phyloP scores from a whole-genome alignment of 2,797 vertebrate species.

The Acipenser transmontanus region DNA sequence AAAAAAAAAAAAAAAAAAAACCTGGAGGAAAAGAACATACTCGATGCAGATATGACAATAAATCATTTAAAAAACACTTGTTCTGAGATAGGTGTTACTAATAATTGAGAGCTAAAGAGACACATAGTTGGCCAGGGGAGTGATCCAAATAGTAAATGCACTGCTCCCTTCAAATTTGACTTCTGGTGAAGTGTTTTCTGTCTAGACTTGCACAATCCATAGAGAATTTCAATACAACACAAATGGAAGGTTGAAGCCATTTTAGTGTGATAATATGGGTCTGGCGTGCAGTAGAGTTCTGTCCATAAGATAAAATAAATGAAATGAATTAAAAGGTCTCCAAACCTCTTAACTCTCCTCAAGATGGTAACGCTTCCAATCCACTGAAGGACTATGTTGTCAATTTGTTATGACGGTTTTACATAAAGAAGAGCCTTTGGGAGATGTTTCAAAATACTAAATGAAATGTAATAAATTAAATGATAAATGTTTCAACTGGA shows the following conservation, averaged over 20 bases:
- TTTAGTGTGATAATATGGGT: slow-evolving; percentile 15
- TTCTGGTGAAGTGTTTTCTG: slow-evolving; percentile 28
- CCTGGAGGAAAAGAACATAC: too few species aligned
- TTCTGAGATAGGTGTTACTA: slow-evolving; percentile 8
- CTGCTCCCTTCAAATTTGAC: slow-evolving; percentile 29
- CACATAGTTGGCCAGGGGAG: slow-evolving; percentile 32
- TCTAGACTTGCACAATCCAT: slow-evolving; percentile 27
- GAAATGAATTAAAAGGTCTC: too few species aligned
- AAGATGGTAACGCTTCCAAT: too few species aligned
- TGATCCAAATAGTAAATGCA: slow-evolving; percentile 28
- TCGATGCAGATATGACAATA: too few species aligned
- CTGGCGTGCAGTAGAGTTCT: background rate
- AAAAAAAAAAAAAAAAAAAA: background rate
- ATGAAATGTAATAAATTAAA: too few species aligned
- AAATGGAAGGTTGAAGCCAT: slow-evolving; percentile 18
- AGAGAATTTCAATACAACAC: slow-evolving; percentile 1
- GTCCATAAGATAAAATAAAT: too few species aligned
- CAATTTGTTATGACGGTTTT: too few species aligned
- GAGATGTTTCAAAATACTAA: too few species aligned
- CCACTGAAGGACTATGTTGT: too few species aligned
- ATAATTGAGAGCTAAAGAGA: slow-evolving; percentile 12
- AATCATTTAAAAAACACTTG: slow-evolving; percentile 16
- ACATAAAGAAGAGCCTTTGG: too few species aligned
- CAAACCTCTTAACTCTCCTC: too few species aligned
- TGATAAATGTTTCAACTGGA: too few species aligned